Evolutionary conservation across 2,113 vertebrate species (phyloP).

Genomic region (Cairina moschata): DNA sequence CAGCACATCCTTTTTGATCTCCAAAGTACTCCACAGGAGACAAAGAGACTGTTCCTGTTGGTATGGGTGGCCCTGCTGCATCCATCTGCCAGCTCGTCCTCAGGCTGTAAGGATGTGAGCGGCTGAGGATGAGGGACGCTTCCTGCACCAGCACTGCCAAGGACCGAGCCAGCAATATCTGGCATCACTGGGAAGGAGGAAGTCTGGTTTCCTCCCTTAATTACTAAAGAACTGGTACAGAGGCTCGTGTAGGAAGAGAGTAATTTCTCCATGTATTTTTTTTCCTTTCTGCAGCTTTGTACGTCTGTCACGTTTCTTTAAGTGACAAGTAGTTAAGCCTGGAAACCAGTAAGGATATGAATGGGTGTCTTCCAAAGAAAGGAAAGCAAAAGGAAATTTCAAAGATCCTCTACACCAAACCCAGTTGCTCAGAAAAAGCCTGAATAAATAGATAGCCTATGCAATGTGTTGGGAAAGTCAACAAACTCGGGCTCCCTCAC

Average conservation of each 20-base stretch:
- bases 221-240: conserved; percentile 52
- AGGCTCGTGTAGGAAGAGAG: conserved; percentile 1
- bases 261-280: neutral
- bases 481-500: neutral
- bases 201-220: conserved; percentile 76
- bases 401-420: neutral
- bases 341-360: neutral
- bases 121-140: conserved; percentile 33
- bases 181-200: conserved; percentile 64
- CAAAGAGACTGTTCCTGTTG: neutral
- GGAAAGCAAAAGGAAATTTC: neutral
- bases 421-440: neutral
- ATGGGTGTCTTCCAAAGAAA: neutral
- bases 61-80: conserved; percentile 28
- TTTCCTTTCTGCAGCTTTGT: neutral
- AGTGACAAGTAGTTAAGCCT: neutral
- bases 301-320: neutral
- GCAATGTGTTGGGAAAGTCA: conserved; percentile 44
- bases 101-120: conserved; percentile 51
- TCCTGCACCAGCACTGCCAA: conserved; percentile 47
- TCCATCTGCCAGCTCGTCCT: conserved; percentile 69
- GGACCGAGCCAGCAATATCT: neutral
- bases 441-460: conserved; percentile 52
- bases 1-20: conserved; percentile 1
- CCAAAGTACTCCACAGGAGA: neutral